These are phyloP conservation scores for Melinaea marsaeus DNA, from an alignment of 2,888 invertebrate genomes.

Conservation along the genomic window DNA sequence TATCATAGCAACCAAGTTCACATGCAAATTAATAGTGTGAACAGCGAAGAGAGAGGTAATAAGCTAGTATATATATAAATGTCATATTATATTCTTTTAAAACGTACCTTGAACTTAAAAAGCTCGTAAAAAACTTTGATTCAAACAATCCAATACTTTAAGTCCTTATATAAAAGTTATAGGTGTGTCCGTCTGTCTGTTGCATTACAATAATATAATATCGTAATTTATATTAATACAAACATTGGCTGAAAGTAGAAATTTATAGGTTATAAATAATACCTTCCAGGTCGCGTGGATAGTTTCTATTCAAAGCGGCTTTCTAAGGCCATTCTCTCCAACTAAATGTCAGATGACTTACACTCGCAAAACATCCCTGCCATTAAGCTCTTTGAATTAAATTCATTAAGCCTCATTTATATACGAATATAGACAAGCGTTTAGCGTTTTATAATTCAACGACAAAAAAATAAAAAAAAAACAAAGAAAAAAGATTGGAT, in stretches of 20 bases:
- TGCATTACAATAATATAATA: no score
- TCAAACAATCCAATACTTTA: no score
- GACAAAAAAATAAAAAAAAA: not conserved
- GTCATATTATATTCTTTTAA: no score
- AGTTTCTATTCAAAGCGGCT: conserved; percentile 68
- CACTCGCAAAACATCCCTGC: conserved; percentile 29
- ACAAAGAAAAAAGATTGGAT: not conserved
- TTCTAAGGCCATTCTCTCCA: conserved; percentile 63
- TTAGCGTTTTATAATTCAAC: not conserved
- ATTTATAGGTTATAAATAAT: conserved; percentile 55
- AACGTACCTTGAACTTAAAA: no score
- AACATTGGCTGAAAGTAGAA: conserved; percentile 50
- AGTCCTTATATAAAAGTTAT: no score
- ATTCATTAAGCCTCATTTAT: conserved; percentile 1
- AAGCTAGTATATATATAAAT: no score
- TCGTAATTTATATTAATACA: conserved; percentile 12
- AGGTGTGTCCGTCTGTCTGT: no score
- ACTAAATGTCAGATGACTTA: conserved; percentile 42
- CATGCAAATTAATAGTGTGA: no score
- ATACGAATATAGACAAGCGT: not conserved
- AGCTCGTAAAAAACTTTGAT: no score
- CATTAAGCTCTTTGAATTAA: not conserved
- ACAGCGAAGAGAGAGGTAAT: no score
- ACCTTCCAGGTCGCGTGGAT: conserved; percentile 58
- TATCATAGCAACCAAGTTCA: no score